Evolutionary conservation across 1,140 invertebrate species (phyloP).

Genomic region (Eriosoma lanigerum): DNA sequence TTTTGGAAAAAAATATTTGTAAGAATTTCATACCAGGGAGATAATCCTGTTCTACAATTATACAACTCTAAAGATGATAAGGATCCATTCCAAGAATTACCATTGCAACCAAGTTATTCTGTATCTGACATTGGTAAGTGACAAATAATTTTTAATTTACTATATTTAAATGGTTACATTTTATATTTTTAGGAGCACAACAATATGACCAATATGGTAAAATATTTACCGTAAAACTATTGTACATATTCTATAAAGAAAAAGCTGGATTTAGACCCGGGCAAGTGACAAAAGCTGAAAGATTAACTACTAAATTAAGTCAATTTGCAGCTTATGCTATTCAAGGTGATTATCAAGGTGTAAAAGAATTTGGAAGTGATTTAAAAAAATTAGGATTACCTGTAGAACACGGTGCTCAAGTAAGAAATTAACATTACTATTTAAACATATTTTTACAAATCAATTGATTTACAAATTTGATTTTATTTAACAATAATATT

Average conservation of each 20-base stretch:
- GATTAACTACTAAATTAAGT: conserved; percentile 85
- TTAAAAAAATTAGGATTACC: conserved; percentile 91
- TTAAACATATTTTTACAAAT: too few relatives aligned
- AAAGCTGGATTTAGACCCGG: conserved; percentile 93
- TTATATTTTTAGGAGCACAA: conserved; percentile 70
- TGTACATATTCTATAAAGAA: conserved; percentile 98
- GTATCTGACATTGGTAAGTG: conserved; percentile 75
- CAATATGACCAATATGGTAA: conserved; percentile 98
- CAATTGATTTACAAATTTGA: too few relatives aligned
- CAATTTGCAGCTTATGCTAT: conserved; percentile 94
- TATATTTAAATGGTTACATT: background rate
- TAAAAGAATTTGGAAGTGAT: conserved; percentile 90
- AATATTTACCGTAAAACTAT: conserved; percentile 97
- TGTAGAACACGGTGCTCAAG: conserved; percentile 94
- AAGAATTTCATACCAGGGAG: conserved; percentile 74
- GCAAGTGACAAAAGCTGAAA: conserved; percentile 90
- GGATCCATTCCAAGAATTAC: conserved; percentile 90
- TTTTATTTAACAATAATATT: conserved; percentile 43
- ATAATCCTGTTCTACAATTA: conserved; percentile 82
- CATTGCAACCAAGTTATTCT: conserved; percentile 88
- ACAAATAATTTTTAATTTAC: background rate
- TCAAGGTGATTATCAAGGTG: conserved; percentile 87
- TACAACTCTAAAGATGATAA: conserved; percentile 83
- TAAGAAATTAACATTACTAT: conserved; percentile 55
- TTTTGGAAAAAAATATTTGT: conserved; percentile 99